Evolutionary conservation across 1,140 invertebrate genomes (phyloP).

Genomic region (Drosophila parvula): DNA sequence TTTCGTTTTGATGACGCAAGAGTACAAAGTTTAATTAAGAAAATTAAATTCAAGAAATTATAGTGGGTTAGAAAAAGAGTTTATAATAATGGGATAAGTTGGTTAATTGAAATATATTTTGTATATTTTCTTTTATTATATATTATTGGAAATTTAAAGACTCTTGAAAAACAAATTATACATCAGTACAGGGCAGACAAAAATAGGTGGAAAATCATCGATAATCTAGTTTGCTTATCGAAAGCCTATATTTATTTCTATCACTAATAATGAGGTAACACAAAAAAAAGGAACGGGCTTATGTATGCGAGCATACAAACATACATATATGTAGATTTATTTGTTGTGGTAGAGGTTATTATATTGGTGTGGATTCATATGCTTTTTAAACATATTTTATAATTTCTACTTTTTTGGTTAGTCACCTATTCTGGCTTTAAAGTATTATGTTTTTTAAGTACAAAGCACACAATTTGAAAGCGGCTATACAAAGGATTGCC

Average conservation of each 20-base stretch:
- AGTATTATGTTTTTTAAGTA: conserved; percentile 48
- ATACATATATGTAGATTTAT: conserved; percentile 11
- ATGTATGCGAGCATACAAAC: conserved; percentile 21
- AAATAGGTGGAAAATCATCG: too few species aligned
- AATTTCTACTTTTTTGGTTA: conserved; percentile 29
- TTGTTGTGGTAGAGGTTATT: conserved; percentile 21
- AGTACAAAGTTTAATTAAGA: too few species aligned
- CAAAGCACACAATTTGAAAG: conserved; percentile 46
- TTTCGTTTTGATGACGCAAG: too few species aligned
- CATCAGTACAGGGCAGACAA: neutral
- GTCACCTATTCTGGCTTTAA: conserved; percentile 55
- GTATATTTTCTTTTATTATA: neutral
- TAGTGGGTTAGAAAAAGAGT: neutral
- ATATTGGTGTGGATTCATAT: conserved; percentile 29
- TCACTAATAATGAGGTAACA: neutral
- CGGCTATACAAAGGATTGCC: conserved; percentile 61
- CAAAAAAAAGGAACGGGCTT: neutral
- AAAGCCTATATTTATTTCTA: neutral
- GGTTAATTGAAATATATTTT: neutral
- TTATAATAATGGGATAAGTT: neutral
- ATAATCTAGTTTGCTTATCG: neutral
- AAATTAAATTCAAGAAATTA: neutral
- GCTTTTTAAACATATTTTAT: conserved; percentile 25
- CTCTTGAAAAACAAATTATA: neutral
- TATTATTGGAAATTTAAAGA: neutral